Evolutionary conservation across 2,797 vertebrate species (phyloP).

Genomic region (Eurystomus glaucurus): DNA sequence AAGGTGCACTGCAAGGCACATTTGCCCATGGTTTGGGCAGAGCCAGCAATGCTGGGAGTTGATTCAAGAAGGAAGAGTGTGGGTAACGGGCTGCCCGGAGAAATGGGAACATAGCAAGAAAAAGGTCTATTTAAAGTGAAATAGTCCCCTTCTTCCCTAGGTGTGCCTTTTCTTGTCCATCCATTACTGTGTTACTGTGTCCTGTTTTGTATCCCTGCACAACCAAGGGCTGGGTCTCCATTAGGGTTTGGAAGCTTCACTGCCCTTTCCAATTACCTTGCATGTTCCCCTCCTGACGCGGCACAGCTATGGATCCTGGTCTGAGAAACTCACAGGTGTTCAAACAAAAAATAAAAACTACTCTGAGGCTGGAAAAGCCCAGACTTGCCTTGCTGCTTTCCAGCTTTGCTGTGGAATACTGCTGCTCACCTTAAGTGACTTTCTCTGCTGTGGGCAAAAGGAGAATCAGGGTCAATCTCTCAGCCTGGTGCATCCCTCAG

Average conservation of each 20-base stretch:
- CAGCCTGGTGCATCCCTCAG: not conserved
- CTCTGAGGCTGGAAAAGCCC: not conserved
- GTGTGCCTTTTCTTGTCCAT: not conserved
- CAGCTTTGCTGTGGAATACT: not conserved
- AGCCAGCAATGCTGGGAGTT: not conserved
- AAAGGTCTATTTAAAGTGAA: not conserved
- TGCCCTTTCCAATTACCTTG: not conserved
- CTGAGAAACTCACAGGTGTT: conserved; percentile 33
- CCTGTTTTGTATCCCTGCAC: not conserved
- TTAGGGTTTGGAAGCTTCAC: not conserved
- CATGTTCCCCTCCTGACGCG: fast-evolving
- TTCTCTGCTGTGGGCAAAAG: not conserved
- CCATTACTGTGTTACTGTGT: not conserved
- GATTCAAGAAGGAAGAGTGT: not conserved
- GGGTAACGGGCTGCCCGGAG: not conserved
- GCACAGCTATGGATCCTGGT: not conserved
- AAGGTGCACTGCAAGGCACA: not conserved
- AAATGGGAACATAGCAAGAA: not conserved
- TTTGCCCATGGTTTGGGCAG: not conserved
- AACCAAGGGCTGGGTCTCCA: not conserved
- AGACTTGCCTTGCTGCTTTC: not conserved
- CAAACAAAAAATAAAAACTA: conserved; percentile 3
- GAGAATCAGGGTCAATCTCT: not conserved
- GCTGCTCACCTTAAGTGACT: conserved; percentile 7
- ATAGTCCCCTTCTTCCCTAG: not conserved